Percentiles rank a stretch among this genome's conserved stretches.
phyloP scores from a whole-genome alignment of 2,797 vertebrate genomes.

The Tarsius wallacei region DNA sequence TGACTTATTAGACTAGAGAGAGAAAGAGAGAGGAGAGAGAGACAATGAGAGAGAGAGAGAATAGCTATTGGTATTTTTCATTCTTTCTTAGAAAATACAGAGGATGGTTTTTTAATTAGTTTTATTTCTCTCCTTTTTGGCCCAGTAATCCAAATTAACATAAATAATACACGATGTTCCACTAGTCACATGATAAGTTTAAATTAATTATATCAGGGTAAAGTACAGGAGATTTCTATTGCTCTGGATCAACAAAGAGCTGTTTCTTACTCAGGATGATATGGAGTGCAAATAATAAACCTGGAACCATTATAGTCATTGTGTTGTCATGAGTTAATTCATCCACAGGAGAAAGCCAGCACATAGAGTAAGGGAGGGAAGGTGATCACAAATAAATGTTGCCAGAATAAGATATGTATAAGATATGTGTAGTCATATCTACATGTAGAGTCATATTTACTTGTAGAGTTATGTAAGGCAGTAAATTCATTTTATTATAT shows the following conservation, averaged over 20 bases:
- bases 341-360: background rate
- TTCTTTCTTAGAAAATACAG: background rate
- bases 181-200: background rate
- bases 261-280: background rate
- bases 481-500: slow-evolving; percentile 2
- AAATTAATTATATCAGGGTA: background rate
- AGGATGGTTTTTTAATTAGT: background rate
- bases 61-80: background rate
- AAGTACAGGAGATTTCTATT: background rate
- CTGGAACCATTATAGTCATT: background rate
- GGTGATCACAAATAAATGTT: background rate
- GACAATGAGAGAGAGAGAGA: background rate
- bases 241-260: background rate
- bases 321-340: background rate
- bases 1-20: no score
- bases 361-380: background rate
- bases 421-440: no score
- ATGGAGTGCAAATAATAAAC: background rate
- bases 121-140: background rate
- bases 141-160: background rate
- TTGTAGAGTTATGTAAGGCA: background rate
- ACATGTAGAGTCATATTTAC: background rate
- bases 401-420: background rate
- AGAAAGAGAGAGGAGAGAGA: background rate
- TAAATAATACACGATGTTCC: background rate